Percentiles rank a stretch among this genome's conserved stretches.
Conservation (phyloP, 2,797 vertebrate genomes). For the Thunnus albacares region DNA sequence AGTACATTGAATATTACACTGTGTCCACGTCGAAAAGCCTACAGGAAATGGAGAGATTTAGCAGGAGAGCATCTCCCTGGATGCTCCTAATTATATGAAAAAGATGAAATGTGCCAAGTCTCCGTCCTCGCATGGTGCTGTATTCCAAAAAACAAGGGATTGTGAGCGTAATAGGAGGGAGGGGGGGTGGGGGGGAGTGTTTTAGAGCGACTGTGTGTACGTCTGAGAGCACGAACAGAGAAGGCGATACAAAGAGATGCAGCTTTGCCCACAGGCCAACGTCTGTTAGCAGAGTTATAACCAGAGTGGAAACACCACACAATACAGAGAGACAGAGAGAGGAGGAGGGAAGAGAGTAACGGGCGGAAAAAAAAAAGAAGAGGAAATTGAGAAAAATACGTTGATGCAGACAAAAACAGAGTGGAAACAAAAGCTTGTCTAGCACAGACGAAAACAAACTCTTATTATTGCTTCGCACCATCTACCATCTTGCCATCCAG, state of each 20-base stretch:
- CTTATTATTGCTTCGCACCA: constrained; percentile 19
- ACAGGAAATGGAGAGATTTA: constrained; percentile 55
- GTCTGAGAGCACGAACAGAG: constrained; percentile 34
- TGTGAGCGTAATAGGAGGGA: constrained; percentile 7
- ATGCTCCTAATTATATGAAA: constrained; percentile 57
- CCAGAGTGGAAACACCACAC: constrained; percentile 52
- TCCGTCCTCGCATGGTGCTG: constrained; percentile 3
- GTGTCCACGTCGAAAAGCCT: constrained; percentile 35
- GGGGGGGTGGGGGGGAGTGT: constrained; percentile 2
- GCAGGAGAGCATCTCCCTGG: constrained; percentile 41
- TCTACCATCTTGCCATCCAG: constrained; percentile 41
- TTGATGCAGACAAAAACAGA: constrained; percentile 30
- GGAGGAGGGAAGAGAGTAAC: neutral
- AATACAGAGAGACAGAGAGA: constrained; percentile 48
- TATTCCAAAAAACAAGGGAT: constrained; percentile 17
- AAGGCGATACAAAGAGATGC: constrained; percentile 40
- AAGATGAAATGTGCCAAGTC: constrained; percentile 45
- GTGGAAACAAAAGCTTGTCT: constrained; percentile 51
- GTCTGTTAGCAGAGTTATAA: constrained; percentile 61
- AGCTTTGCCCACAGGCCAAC: constrained; percentile 57
- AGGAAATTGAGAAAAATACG: constrained; percentile 49
- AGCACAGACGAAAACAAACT: constrained; percentile 14
- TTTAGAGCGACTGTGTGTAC: constrained; percentile 18
- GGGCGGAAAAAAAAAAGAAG: neutral
- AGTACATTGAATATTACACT: constrained; percentile 36